Conservation (phyloP, 2,113 vertebrate genomes). For the Sardina pilchardus region DNA sequence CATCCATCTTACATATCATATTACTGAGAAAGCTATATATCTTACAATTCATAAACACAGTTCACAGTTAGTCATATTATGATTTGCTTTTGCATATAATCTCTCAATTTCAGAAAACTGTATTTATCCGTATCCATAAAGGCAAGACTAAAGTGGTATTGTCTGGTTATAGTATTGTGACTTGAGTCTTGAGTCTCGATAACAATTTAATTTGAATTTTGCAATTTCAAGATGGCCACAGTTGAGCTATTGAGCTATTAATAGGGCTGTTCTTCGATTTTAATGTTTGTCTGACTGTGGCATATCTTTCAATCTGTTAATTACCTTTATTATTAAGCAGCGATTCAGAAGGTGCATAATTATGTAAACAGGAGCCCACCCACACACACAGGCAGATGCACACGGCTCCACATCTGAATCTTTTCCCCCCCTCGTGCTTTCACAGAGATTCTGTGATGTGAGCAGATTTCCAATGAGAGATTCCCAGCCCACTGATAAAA, state of each 20-base stretch:
- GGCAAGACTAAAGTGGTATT: not conserved
- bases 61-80: too few species aligned
- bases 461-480: slow-evolving; percentile 26
- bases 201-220: not conserved
- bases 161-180: not conserved
- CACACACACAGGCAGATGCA: slow-evolving; percentile 41
- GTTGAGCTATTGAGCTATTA: not conserved
- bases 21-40: too few species aligned
- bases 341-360: slow-evolving; percentile 46
- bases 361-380: slow-evolving; percentile 55
- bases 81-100: too few species aligned
- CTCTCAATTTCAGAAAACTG: too few species aligned
- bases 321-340: slow-evolving; percentile 49
- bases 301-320: slow-evolving; percentile 47
- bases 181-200: not conserved
- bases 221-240: not conserved
- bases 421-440: slow-evolving; percentile 36
- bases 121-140: not conserved
- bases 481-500: slow-evolving; percentile 19
- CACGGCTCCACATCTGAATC: slow-evolving; percentile 14
- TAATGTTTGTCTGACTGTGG: slow-evolving; percentile 9
- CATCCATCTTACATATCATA: too few species aligned
- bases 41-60: too few species aligned
- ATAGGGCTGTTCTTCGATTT: not conserved
- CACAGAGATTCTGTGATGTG: not conserved